Evolutionary conservation across 2,797 vertebrate genomes (phyloP), one percentile per base, ranked within the genome.

Genomic region (Tachyglossus aculeatus): DNA sequence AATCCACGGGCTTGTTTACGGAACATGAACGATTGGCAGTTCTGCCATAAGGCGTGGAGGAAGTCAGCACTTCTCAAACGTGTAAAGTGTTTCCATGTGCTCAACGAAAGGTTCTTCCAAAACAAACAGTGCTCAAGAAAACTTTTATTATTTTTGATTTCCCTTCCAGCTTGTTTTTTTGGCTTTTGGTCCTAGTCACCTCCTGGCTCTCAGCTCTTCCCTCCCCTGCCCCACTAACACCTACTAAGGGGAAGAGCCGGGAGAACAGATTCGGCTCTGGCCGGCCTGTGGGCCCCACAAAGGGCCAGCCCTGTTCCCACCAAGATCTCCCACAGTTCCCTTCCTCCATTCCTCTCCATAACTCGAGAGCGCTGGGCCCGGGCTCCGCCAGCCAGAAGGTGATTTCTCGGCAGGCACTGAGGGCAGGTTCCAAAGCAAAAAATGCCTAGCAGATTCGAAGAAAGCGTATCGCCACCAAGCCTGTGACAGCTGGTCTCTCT

Each of bases 51-150:
- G 81, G 71, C 75, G 89, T 86, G 68, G 86, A 88, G 84, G 78
- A 89, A 90, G 72, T 86, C 80, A 88, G 78, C 86, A 89, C 86
- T 88, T 88, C 85, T 89, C 84, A 86, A 88, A 89, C 1, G 82
- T 88, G 86, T 64, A 83, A 93, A 92, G 91, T 91, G 92, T 85
- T 92, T 91, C 90, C 91, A 93, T 87, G 88, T 92, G 91, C 81
- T 88, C 86, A 84, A 82, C 73, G 84, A 82, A 64, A 67, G 83
- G 86, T 87, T 83, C 86, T 88, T 86, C 85, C 80, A 91, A 92
- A 92, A 88, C 71, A 92, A 92, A 90, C 77, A 91, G 83, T 69
- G 72, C 71, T 83, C 77, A 75, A 84, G 71, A 82, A 80, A 47
- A 66, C 74, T 87, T 80, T 77, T 76, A 76, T 85, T 89, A 83